phyloP scores from a whole-genome alignment of 2,888 invertebrate genomes.

The Aleiodes leptofemur region DNA sequence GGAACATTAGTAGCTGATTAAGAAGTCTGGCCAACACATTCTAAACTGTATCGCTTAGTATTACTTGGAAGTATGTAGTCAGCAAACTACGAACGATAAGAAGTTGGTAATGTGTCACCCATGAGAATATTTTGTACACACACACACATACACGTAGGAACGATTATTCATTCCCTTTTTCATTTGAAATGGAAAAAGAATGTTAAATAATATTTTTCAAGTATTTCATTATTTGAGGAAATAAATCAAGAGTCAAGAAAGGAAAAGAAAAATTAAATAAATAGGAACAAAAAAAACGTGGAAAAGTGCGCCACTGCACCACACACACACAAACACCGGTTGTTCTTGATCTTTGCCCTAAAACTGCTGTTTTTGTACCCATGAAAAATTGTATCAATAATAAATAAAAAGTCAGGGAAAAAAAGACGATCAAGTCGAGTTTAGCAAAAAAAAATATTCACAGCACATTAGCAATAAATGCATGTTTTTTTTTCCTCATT shows the following conservation, averaged over 20 bases:
- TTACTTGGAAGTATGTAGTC: slow-evolving; percentile 44
- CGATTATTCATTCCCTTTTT: neutral
- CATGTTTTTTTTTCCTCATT: neutral
- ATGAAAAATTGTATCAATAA: slow-evolving; percentile 28
- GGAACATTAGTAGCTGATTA: slow-evolving; percentile 34
- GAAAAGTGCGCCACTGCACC: neutral
- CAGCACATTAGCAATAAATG: slow-evolving; percentile 27
- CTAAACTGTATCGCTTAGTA: slow-evolving; percentile 35
- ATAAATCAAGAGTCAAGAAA: neutral
- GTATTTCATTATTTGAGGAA: neutral
- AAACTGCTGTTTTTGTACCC: slow-evolving; percentile 7
- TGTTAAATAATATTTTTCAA: neutral
- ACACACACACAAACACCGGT: slow-evolving; percentile 48
- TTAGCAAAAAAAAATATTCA: slow-evolving; percentile 30
- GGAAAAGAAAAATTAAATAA: neutral
- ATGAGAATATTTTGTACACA: neutral
- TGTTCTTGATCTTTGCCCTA: slow-evolving; percentile 66
- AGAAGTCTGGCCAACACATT: slow-evolving; percentile 27
- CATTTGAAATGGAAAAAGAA: neutral
- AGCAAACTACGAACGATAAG: slow-evolving; percentile 39
- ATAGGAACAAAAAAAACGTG: slow-evolving; percentile 12
- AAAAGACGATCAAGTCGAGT: neutral
- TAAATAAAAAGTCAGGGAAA: neutral
- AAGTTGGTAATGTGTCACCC: slow-evolving; percentile 21
- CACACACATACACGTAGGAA: neutral